These are phyloP conservation scores for Helicorthomorpha holstii DNA, from an alignment of 1,140 invertebrate genomes.

Conservation along the genomic window DNA sequence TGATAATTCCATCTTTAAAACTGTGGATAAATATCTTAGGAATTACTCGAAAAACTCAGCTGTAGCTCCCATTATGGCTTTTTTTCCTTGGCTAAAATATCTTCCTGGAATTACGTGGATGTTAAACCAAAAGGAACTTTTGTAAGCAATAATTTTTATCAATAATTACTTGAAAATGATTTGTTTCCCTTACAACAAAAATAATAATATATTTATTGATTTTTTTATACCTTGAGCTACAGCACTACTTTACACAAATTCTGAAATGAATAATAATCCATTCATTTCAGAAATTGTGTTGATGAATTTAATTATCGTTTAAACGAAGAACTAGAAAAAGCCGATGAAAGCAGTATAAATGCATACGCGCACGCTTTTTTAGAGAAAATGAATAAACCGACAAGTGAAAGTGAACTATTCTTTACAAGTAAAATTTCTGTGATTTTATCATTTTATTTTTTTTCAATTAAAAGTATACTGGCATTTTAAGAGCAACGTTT, in stretches of 20 bases:
- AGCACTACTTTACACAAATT: too few relatives aligned
- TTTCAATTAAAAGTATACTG: not conserved
- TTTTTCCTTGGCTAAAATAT: constrained; percentile 1
- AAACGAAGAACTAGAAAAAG: too few relatives aligned
- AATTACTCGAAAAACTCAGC: not conserved
- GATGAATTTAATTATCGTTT: too few relatives aligned
- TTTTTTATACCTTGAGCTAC: too few relatives aligned
- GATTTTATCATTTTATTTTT: not conserved
- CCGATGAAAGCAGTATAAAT: too few relatives aligned
- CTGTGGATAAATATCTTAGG: not conserved
- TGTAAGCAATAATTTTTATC: constrained; percentile 3
- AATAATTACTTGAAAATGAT: not conserved
- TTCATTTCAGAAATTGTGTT: too few relatives aligned
- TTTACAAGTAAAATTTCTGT: not conserved
- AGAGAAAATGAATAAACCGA: too few relatives aligned
- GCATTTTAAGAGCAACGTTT: not conserved
- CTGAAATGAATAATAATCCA: too few relatives aligned
- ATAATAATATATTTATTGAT: too few relatives aligned
- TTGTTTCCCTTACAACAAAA: too few relatives aligned
- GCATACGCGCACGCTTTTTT: too few relatives aligned
- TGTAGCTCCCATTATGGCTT: not conserved
- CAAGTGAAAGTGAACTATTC: not conserved
- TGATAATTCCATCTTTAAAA: not conserved
- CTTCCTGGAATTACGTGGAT: not conserved
- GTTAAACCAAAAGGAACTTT: constrained; percentile 5